These are phyloP conservation scores for Melanotaenia duboulayi DNA, from an alignment of 2,113 vertebrate genomes.

Conservation along the genomic window DNA sequence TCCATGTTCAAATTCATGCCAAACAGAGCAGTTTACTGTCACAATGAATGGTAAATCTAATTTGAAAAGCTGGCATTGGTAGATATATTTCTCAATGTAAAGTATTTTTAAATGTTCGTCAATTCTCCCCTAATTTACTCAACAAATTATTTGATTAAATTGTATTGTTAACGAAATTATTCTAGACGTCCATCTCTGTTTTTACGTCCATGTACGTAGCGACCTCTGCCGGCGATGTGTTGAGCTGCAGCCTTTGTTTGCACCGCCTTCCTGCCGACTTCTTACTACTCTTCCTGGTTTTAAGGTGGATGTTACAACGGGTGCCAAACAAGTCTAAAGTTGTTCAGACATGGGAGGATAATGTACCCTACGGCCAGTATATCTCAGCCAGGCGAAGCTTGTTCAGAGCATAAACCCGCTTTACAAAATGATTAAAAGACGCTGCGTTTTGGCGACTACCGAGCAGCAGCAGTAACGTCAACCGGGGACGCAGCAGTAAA, in stretches of 20 bases:
- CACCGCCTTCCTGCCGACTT: constrained; percentile 37
- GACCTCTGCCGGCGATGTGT: background rate
- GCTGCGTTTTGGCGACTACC: constrained; percentile 12
- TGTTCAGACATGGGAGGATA: constrained; percentile 17
- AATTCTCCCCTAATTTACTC: no score
- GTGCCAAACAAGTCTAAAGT: constrained; percentile 47
- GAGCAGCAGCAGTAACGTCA: constrained; percentile 1
- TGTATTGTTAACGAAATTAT: no score
- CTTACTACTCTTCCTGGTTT: constrained; percentile 60
- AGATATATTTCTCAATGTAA: no score
- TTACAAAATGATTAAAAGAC: constrained; percentile 1
- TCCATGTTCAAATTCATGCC: no score
- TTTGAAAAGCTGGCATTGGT: no score
- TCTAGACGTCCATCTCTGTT: no score
- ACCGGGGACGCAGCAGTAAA: constrained; percentile 21
- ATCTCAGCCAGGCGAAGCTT: background rate
- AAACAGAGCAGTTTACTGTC: no score
- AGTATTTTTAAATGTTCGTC: no score
- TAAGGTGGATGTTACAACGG: constrained; percentile 35
- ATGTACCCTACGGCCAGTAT: constrained; percentile 36
- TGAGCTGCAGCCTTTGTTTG: constrained; percentile 45
- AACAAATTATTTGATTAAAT: no score
- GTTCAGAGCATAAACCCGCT: no score
- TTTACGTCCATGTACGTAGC: background rate
- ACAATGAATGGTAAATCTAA: no score